These are phyloP conservation scores for Onchidella celtica DNA, from an alignment of 2,888 invertebrate species.

Conservation along the genomic window DNA sequence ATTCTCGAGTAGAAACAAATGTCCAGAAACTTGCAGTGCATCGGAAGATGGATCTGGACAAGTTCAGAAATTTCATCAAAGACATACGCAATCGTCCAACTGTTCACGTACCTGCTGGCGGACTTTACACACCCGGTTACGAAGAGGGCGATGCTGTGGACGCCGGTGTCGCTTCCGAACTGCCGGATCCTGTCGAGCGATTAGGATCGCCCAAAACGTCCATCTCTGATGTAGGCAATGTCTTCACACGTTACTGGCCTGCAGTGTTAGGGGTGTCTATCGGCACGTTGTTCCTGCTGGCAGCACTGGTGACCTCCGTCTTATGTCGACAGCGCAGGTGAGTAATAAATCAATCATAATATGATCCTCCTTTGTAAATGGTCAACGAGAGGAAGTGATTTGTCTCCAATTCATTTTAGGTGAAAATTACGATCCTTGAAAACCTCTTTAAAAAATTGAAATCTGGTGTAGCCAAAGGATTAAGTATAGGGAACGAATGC, in stretches of 20 bases:
- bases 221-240: conserved; percentile 45
- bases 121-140: conserved; percentile 48
- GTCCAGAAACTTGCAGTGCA: neutral
- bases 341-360: too few relatives aligned
- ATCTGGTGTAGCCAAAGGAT: too few relatives aligned
- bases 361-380: too few relatives aligned
- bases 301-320: conserved; percentile 59
- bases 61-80: conserved; percentile 15
- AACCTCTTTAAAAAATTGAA: too few relatives aligned
- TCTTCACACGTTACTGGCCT: conserved; percentile 63
- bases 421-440: too few relatives aligned
- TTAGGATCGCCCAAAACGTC: conserved; percentile 39
- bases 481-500: too few relatives aligned
- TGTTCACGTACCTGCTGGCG: conserved; percentile 51
- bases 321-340: conserved; percentile 60
- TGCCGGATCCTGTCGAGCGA: conserved; percentile 42
- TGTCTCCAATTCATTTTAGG: neutral
- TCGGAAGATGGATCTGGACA: conserved; percentile 29
- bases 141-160: neutral
- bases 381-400: too few relatives aligned
- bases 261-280: conserved; percentile 59
- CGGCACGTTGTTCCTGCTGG: conserved; percentile 59
- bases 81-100: conserved; percentile 49
- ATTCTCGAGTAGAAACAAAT: neutral
- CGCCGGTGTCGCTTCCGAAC: conserved; percentile 2